Evolutionary conservation across 53 echinoderm and acorn worm species (phyloP), one percentile per base, ranked within the genome.

Genomic region (Astropecten irregularis): DNA sequence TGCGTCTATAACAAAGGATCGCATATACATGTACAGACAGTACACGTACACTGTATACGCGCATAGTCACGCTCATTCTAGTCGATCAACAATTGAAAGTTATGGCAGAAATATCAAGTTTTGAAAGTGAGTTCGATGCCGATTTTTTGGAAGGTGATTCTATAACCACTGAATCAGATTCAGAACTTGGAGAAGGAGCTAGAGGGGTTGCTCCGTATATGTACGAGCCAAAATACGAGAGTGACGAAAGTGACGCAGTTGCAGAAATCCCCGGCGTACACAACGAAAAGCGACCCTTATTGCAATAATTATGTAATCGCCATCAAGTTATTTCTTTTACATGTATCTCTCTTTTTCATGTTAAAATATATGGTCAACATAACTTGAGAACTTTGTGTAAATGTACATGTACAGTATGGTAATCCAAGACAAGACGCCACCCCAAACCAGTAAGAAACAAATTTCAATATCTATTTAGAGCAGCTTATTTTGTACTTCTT

Each of bases 401-500:
- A 84, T 32, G 20, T 5, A 68, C 65, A 49, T 47, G 83, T 66
- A 11, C 16, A 68, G 58, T 40, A 76, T 9, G 62, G 33, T 15
- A 62, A 62, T 30, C 10, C 62, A 62, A 62, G 62, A 30, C 30
- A 62, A 62, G 62, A 62, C 31, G 62, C 62, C 30, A 62, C 62
- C 32, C 28, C 27, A 31, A 62, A 62, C 62, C 61, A 61, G 61
- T 61, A 61, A 61, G 32, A 61, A 61, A 61, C 8, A 61, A 66
- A 39, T 18, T 38, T 21, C 3, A 66, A 66, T 37, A 5, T 54
- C 18, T 54, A 11, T n/a, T 54, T 16, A 54, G 22, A 54, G 22
- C 4, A 5, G 5, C 54, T 11, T 54, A 9, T 9, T 46, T 46
- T 14, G 8, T 9, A 9, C 14, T 9, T 14, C 14, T 46, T 14